Evolutionary conservation across 2,888 invertebrate species (phyloP).

Genomic region (Acheta domesticus): DNA sequence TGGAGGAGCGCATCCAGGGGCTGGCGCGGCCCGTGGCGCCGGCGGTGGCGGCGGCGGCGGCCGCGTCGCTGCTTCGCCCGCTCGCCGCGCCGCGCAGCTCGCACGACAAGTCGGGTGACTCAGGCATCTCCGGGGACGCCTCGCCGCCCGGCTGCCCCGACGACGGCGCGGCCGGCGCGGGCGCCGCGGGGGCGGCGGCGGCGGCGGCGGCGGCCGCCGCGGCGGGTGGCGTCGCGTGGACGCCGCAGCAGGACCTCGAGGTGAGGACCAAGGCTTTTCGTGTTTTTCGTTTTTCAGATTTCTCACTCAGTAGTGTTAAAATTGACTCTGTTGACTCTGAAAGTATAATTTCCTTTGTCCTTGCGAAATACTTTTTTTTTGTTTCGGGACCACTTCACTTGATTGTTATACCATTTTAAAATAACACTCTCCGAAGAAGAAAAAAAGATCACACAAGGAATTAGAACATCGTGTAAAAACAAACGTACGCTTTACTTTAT

Average conservation of each 20-base stretch:
- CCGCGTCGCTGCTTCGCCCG: not conserved
- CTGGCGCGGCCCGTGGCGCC: constrained; percentile 32
- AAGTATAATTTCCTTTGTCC: too few relatives aligned
- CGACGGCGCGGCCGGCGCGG: constrained; percentile 33
- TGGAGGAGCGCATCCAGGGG: constrained; percentile 55
- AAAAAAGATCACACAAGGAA: too few relatives aligned
- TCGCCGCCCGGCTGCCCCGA: constrained; percentile 53
- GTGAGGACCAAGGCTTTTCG: constrained; percentile 44
- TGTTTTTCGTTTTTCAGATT: too few relatives aligned
- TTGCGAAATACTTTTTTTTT: too few relatives aligned
- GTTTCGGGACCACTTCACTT: too few relatives aligned
- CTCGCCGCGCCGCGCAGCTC: constrained; percentile 38
- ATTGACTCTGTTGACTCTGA: too few relatives aligned
- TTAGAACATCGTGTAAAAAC: too few relatives aligned
- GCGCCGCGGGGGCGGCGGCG: not conserved
- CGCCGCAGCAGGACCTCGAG: constrained; percentile 81
- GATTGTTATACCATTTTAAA: too few relatives aligned
- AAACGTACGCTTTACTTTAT: too few relatives aligned
- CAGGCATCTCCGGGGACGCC: constrained; percentile 79
- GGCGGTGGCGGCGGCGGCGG: constrained; percentile 28
- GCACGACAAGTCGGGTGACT: constrained; percentile 76
- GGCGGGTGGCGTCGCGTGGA: constrained; percentile 58
- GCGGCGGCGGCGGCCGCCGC: constrained; percentile 24
- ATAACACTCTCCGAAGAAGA: too few relatives aligned
- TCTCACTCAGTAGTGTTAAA: too few relatives aligned